phyloP scores from a whole-genome alignment of 2,113 vertebrate species.

The Colaptes auratus region DNA sequence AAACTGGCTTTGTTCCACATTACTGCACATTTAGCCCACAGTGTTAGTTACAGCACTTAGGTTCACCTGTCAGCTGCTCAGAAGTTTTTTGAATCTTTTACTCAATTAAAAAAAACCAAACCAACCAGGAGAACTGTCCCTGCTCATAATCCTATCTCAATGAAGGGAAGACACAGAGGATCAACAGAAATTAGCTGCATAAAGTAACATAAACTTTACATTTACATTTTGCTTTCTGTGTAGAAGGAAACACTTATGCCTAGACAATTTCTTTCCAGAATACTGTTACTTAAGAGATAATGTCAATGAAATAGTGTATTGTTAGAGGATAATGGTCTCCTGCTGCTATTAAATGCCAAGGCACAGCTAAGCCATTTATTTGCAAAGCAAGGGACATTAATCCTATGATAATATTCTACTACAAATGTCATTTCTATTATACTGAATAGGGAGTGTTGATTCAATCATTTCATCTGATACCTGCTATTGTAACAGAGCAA shows the following conservation, averaged over 20 bases:
- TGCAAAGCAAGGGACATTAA: conserved; percentile 20
- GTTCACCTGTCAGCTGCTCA: background rate
- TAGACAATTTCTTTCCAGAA: background rate
- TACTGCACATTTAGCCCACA: background rate
- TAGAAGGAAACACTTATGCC: background rate
- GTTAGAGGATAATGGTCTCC: conserved; percentile 31
- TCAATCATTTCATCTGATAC: background rate
- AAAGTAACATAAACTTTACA: background rate
- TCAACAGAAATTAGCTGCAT: background rate
- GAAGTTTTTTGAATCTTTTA: background rate
- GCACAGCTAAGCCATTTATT: conserved; percentile 7
- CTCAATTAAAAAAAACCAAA: background rate
- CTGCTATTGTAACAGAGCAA: background rate
- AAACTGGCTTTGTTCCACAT: background rate
- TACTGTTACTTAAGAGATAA: conserved; percentile 25
- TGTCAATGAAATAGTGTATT: background rate
- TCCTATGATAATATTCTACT: background rate
- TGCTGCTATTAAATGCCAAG: conserved; percentile 42
- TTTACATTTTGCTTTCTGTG: background rate
- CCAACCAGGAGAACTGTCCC: background rate
- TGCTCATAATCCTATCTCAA: background rate
- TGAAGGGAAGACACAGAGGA: background rate
- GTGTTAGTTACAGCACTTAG: background rate
- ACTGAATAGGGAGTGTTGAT: background rate
- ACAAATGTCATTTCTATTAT: background rate